Evolutionary conservation across 2,797 vertebrate genomes (phyloP), one percentile per base, ranked within the genome.

Genomic region (Aeoliscus strigatus): DNA sequence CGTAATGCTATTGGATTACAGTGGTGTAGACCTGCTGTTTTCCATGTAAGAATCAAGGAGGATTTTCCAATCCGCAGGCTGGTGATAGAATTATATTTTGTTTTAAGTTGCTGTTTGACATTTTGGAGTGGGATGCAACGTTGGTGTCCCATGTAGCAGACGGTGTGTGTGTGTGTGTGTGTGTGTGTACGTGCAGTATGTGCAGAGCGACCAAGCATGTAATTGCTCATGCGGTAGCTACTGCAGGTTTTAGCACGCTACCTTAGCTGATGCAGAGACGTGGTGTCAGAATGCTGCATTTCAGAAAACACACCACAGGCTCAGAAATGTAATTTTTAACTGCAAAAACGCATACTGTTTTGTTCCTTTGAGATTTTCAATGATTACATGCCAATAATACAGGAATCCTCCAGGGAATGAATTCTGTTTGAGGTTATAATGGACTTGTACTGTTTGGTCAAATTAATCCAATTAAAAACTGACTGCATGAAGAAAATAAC

Each of bases 1-100:
- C 62, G 59, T 41, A 55, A 61, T 52, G 43, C 51, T 66, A 70
- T 61, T 64, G 71, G 75, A 80, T 71, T 80, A 79, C 54, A 60
- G 58, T 28, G 30, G 27, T 45, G 59, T 11, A 48, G 70, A 51
- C 53, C 45, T 52, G 54, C 45, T 61, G 42, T 52, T 52, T 48
- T 34, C 43, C 34, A 36, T 38, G 24, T 12, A 48, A 48, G 41
- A 55, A 51, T 51, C 48, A 25, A 28, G 43, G 17, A 61, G 34
- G 53, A 37, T 70, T 70, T 69, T 62, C 63, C 51, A 39, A 75
- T 63, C 57, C 47, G 27, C 2, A 1, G 14, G 36, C 34, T 27
- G 30, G 43, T 46, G 54, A 81, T 54, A 66, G 45, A 77, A 78
- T 76, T 73, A 60, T 10, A 41, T 69, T 63, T 73, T 70, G 61